These are phyloP conservation scores for Stigmatopora nigra DNA, from an alignment of 2,113 vertebrate species.

Conservation along the genomic window DNA sequence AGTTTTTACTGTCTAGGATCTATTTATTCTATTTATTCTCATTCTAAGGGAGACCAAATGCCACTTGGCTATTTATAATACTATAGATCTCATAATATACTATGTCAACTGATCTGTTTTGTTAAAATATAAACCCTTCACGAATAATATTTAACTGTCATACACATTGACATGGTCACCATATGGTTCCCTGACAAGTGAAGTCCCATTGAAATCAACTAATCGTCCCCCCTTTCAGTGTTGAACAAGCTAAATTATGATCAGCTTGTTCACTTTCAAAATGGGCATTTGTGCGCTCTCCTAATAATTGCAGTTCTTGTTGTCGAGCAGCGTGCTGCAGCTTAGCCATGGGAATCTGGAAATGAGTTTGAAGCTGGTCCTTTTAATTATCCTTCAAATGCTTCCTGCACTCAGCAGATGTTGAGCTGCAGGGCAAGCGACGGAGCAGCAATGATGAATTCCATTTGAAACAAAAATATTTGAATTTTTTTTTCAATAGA, in stretches of 20 bases:
- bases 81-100: no score
- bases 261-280: conserved; percentile 43
- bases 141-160: not conserved
- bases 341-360: conserved; percentile 65
- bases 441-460: conserved; percentile 38
- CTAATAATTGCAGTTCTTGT: conserved; percentile 62
- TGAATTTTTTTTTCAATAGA: not conserved
- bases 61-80: no score
- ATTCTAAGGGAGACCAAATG: no score
- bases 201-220: conserved; percentile 7
- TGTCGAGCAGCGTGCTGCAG: conserved; percentile 56
- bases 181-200: conserved; percentile 29
- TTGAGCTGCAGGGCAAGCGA: conserved; percentile 64
- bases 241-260: conserved; percentile 20
- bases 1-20: no score
- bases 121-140: not conserved
- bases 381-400: conserved; percentile 73
- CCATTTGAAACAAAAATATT: not conserved
- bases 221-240: conserved; percentile 12
- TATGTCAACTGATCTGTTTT: not conserved
- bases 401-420: conserved; percentile 70
- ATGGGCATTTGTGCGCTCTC: conserved; percentile 40
- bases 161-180: conserved; percentile 21
- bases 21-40: no score
- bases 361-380: conserved; percentile 67